Evolutionary conservation across 2,113 vertebrate species (phyloP).

Genomic region (Centropristis striata): DNA sequence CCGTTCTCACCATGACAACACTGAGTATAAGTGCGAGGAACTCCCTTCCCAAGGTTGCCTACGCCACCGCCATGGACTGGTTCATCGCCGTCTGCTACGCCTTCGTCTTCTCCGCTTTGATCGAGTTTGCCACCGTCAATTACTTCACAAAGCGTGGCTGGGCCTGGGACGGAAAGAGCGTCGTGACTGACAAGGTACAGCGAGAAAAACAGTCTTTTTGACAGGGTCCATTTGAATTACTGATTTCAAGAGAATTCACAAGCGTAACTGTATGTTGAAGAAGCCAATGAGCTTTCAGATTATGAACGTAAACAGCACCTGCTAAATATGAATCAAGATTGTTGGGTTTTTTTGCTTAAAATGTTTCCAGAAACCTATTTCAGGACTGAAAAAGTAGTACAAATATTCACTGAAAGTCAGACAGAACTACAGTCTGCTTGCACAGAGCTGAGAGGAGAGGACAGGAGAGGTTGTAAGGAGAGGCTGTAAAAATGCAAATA

Average conservation of each 20-base stretch:
- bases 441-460: too few species aligned
- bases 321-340: too few species aligned
- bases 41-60: conserved; percentile 98
- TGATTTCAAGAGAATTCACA: conserved; percentile 43
- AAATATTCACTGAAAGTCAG: too few species aligned
- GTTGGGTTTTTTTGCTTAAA: too few species aligned
- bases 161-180: conserved; percentile 99
- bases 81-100: conserved; percentile 99
- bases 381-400: too few species aligned
- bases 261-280: not conserved
- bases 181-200: conserved; percentile 97
- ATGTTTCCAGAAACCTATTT: too few species aligned
- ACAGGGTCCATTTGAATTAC: conserved; percentile 43
- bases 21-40: conserved; percentile 97
- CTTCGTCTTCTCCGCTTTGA: conserved; percentile 98
- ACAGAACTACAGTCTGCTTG: too few species aligned
- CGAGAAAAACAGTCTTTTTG: conserved; percentile 48
- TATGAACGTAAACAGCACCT: not conserved
- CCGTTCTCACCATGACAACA: conserved; percentile 98
- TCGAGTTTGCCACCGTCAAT: conserved; percentile 98
- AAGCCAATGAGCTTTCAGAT: not conserved
- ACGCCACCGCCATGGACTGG: conserved; percentile 99
- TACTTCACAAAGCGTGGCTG: conserved; percentile 99
- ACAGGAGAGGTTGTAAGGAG: too few species aligned
- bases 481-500: too few species aligned